Evolutionary conservation across 2,113 vertebrate species (phyloP), one percentile per base, ranked within the genome.

Genomic region (Hippocampus barbouri): DNA sequence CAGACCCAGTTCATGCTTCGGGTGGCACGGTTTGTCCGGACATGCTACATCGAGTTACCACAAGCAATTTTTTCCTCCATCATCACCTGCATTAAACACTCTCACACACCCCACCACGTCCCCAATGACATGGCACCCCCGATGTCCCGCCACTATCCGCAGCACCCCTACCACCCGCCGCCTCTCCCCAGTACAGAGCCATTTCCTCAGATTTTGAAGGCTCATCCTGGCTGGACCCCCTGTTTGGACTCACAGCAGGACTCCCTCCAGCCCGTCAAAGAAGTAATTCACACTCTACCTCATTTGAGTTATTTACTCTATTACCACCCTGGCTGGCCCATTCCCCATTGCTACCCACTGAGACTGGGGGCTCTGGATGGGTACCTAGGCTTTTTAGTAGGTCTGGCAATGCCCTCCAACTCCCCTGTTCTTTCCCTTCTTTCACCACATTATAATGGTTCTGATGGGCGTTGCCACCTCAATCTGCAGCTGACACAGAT

Each of bases 271-370:
- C 73, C 87, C 85, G 89, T 91, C 89, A 89, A 77, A 89, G 85
- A 90, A 89, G 88, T 91, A 91, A 91, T 91, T 91, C 90, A 87
- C 90, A 91, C 90, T 86, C 78, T 79, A 81, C 78, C 86, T 91
- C 90, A 91, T 91, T 91, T 91, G 87, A 89, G 89, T 90, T 90
- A 91, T 91, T 91, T 91, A 89, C 87, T 90, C 89, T 80, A 91
- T 91, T 90, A 90, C 89, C 90, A 88, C 85, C 84, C 79, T 70
- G 77, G 82, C 78, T 69, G 64, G 76, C 74, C 85, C 81, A 79
- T 79, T 86, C 86, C 83, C 71, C 27, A 30, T 65, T 69, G 86
- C 77, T 88, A 85, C 90, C 89, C 86, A 86, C 85, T 84, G 90
- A 87, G 90, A 91, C 86, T 82, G 70, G 69, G 66, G 78, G 74